A percentile compares a stretch with the other conserved stretches of the same genome.
Conservation (phyloP, 2,113 vertebrate genomes). For the Coturnix japonica region DNA sequence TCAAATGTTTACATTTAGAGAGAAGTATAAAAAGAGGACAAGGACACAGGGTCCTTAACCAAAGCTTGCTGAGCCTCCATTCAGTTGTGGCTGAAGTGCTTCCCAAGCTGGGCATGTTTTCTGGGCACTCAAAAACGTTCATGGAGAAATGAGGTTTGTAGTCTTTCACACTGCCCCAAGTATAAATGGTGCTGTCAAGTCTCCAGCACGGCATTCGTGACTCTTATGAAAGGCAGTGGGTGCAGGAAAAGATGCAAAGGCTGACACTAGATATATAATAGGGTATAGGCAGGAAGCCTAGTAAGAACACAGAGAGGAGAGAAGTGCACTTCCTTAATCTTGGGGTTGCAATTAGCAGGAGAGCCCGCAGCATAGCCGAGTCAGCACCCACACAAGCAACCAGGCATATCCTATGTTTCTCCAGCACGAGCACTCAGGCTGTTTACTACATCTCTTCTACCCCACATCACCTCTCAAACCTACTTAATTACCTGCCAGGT, state of each 20-base stretch:
- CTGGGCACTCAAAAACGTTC: neutral
- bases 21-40: neutral
- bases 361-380: neutral
- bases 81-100: neutral
- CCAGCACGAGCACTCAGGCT: neutral
- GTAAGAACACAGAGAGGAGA: neutral
- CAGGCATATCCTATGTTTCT: neutral
- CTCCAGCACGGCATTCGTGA: neutral
- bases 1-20: neutral
- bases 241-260: neutral
- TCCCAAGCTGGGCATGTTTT: neutral
- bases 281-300: neutral
- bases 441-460: neutral
- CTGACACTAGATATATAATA: neutral
- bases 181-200: neutral
- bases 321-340: neutral
- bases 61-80: neutral
- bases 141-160: neutral
- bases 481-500: neutral
- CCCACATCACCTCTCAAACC: neutral
- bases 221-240: neutral
- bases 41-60: neutral
- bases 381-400: neutral
- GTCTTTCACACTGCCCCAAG: accelerated
- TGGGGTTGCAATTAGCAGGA: neutral